Percentiles rank a stretch among this genome's conserved stretches.
Evolutionary conservation across 2,888 invertebrate genomes (phyloP).

Genomic region (Maniola hyperantus): DNA sequence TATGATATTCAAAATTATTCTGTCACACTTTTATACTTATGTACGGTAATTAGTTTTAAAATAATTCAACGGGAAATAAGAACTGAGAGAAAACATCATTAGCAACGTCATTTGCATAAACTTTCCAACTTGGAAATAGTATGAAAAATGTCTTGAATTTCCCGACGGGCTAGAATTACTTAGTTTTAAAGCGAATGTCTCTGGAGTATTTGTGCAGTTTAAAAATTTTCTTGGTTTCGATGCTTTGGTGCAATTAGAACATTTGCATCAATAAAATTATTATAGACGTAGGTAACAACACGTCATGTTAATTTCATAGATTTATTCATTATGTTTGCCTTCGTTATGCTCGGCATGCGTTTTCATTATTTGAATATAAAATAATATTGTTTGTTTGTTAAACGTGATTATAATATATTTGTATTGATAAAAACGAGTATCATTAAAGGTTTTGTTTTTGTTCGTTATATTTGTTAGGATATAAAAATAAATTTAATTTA

Average conservation of each 20-base stretch:
- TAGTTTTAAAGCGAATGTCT: conserved; percentile 65
- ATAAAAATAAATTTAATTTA: too few species aligned
- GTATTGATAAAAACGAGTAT: too few species aligned
- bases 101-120: conserved; percentile 40
- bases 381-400: too few species aligned
- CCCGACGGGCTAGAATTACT: conserved; percentile 28
- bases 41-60: conserved; percentile 1
- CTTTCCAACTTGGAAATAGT: conserved; percentile 38
- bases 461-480: neutral
- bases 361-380: too few species aligned
- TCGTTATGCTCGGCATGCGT: neutral
- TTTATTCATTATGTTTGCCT: neutral
- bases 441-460: too few species aligned
- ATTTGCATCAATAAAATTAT: neutral
- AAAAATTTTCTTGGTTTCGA: conserved; percentile 23
- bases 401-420: too few species aligned
- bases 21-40: neutral
- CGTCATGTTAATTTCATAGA: neutral
- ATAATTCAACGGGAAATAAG: conserved; percentile 15
- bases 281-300: too few species aligned
- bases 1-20: neutral
- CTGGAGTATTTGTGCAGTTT: conserved; percentile 56
- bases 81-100: conserved; percentile 35
- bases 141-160: conserved; percentile 36
- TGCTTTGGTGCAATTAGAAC: neutral